phyloP scores from a whole-genome alignment of 2,888 invertebrate species.

The Chydorus sphaericus region DNA sequence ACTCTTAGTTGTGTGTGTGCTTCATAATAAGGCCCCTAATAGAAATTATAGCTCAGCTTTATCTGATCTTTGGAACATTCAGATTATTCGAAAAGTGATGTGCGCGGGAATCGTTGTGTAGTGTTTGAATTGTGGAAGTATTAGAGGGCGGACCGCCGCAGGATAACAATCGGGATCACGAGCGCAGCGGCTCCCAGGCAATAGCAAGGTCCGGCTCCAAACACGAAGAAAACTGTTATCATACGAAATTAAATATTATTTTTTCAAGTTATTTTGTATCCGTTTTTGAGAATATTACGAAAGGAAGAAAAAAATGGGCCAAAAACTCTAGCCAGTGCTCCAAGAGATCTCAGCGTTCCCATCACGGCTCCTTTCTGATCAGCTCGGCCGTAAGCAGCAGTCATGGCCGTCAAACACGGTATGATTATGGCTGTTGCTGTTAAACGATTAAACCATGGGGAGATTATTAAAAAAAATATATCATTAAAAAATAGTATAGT shows the following conservation, averaged over 20 bases:
- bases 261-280: not conserved
- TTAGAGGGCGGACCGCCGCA: not conserved
- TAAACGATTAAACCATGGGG: not conserved
- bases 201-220: conserved; percentile 8
- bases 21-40: too few relatives aligned
- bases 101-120: too few relatives aligned
- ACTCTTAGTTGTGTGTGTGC: too few relatives aligned
- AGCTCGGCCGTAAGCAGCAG: conserved; percentile 63
- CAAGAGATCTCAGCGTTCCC: conserved; percentile 86
- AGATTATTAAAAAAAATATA: not conserved
- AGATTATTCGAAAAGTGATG: too few relatives aligned
- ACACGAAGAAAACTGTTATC: conserved; percentile 3
- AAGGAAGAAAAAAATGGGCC: conserved; percentile 80
- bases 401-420: conserved; percentile 83
- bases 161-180: not conserved
- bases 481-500: not conserved
- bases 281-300: conserved; percentile 35
- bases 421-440: conserved; percentile 60
- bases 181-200: conserved; percentile 4
- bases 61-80: too few relatives aligned
- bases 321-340: conserved; percentile 79
- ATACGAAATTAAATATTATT: not conserved
- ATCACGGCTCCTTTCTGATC: conserved; percentile 83
- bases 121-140: not conserved
- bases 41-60: too few relatives aligned